These are phyloP conservation scores for Ellobius talpinus DNA, from an alignment of 2,113 vertebrate genomes.

Conservation along the genomic window DNA sequence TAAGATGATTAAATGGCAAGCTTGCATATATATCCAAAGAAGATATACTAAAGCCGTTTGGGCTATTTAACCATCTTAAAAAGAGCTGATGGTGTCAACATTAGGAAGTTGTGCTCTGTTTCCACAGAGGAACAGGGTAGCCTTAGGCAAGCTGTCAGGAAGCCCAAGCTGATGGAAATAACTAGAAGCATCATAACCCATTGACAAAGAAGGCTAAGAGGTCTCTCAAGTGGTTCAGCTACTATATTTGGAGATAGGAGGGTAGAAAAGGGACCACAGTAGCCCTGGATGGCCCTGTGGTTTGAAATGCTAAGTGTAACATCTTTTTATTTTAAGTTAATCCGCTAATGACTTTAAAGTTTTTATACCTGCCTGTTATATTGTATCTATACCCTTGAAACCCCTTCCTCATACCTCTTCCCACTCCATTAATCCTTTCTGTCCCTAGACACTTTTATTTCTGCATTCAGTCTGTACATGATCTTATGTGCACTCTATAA, in stretches of 20 bases:
- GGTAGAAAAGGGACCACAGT: neutral
- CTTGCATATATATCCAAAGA: neutral
- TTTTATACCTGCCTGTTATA: neutral
- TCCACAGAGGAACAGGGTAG: neutral
- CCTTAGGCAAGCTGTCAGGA: neutral
- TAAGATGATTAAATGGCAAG: constrained; percentile 45
- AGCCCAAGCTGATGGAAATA: neutral
- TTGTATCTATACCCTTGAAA: no score
- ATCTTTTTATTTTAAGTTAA: neutral
- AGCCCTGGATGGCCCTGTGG: neutral
- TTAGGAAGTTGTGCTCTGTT: constrained; percentile 12
- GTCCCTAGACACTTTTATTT: neutral
- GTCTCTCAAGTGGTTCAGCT: neutral
- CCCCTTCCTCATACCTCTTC: neutral
- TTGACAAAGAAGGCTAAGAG: neutral
- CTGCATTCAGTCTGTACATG: neutral
- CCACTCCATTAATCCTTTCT: neutral
- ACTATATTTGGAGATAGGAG: neutral
- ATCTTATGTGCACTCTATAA: neutral
- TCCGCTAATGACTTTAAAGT: neutral
- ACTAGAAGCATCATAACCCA: neutral
- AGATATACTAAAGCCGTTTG: constrained; percentile 11
- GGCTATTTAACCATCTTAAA: constrained; percentile 50
- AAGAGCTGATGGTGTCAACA: neutral
- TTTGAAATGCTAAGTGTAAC: constrained; percentile 8